Conservation (phyloP, 2,888 invertebrate species). For the Apamea crenata region DNA sequence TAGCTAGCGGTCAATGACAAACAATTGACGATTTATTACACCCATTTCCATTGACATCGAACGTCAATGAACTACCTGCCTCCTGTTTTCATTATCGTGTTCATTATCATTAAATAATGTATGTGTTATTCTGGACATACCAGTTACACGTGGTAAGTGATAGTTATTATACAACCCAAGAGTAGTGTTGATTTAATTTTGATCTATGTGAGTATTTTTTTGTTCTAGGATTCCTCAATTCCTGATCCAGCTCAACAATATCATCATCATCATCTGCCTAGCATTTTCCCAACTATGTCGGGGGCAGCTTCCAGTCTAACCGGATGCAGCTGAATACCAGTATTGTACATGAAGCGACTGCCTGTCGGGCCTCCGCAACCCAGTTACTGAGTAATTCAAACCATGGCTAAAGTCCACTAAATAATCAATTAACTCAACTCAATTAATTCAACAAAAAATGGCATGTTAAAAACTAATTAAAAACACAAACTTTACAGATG, state of each 20-base stretch:
- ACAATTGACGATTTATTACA: constrained; percentile 46
- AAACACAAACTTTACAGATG: background rate
- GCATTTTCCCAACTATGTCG: too few species aligned
- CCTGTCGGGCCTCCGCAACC: too few species aligned
- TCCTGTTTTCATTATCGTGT: background rate
- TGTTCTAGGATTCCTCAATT: too few species aligned
- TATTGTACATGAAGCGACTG: too few species aligned
- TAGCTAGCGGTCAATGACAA: constrained; percentile 19
- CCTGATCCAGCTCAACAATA: background rate
- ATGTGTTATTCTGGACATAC: background rate
- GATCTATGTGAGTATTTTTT: background rate
- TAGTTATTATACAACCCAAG: background rate
- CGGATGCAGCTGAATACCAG: too few species aligned
- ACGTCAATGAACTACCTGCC: constrained; percentile 16
- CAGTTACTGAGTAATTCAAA: background rate
- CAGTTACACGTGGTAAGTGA: background rate
- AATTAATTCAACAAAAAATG: background rate
- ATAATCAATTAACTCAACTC: too few species aligned
- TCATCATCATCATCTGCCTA: too few species aligned
- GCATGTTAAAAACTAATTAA: background rate
- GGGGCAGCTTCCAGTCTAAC: too few species aligned
- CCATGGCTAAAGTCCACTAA: too few species aligned
- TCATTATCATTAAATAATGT: background rate
- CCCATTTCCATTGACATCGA: constrained; percentile 20
- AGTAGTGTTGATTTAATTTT: background rate